Evolutionary conservation across 2,113 vertebrate genomes (phyloP).

Genomic region (Ictidomys tridecemlineatus): DNA sequence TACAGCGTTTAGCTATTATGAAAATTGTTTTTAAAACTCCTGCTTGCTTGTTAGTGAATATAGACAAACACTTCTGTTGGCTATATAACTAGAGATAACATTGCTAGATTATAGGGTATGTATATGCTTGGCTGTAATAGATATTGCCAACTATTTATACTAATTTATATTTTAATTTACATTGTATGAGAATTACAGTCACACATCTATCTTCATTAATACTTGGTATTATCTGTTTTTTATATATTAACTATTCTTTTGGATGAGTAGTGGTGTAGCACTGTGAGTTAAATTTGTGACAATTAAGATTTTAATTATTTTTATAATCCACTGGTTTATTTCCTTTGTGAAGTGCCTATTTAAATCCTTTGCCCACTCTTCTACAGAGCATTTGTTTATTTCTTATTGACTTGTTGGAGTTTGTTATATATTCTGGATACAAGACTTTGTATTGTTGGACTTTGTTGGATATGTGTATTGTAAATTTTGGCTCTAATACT

Average conservation of each 20-base stretch:
- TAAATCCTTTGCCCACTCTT: background rate
- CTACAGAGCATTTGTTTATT: background rate
- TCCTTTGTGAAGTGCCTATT: background rate
- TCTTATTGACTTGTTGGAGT: background rate
- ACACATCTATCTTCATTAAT: background rate
- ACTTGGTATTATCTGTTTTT: background rate
- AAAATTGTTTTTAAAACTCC: background rate
- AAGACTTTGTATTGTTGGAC: background rate
- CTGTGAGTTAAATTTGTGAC: background rate
- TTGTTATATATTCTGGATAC: background rate
- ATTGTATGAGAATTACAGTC: no score
- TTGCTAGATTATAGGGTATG: background rate
- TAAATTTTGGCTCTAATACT: background rate
- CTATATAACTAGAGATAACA: background rate
- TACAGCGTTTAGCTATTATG: background rate
- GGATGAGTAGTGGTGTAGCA: background rate
- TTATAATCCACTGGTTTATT: background rate
- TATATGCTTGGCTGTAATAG: background rate
- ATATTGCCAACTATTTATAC: background rate
- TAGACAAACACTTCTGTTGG: background rate
- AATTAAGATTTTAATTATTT: background rate
- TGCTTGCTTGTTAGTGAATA: background rate
- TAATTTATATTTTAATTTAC: background rate
- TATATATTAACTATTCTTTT: background rate
- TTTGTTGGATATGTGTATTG: background rate